These are phyloP conservation scores for Sigmodon hispidus DNA, from an alignment of 2,113 vertebrate genomes.

Conservation along the genomic window DNA sequence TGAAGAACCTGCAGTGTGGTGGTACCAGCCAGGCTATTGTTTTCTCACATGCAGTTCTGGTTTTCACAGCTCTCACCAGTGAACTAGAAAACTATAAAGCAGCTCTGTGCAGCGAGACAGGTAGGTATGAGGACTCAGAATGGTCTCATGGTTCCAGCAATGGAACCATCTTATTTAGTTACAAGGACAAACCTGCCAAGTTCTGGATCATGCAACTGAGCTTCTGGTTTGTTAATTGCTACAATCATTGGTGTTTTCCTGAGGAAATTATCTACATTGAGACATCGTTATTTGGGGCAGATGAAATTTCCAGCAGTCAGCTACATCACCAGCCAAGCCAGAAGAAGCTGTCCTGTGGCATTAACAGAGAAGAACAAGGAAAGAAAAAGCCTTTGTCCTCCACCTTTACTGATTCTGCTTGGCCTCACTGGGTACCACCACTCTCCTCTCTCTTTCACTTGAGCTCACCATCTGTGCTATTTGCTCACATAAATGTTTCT, in stretches of 20 bases:
- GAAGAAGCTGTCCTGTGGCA: conserved; percentile 73
- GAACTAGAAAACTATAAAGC: neutral
- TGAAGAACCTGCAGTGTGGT: neutral
- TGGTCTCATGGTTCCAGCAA: neutral
- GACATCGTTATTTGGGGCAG: conserved; percentile 43
- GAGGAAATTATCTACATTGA: conserved; percentile 50
- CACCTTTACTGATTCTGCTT: conserved; percentile 67
- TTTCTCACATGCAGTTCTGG: neutral
- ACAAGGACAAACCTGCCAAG: neutral
- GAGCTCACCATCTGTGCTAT: neutral
- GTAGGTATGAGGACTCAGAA: neutral
- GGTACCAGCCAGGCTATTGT: neutral
- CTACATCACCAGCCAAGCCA: conserved; percentile 67
- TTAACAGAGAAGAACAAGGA: conserved; percentile 71
- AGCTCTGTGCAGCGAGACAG: neutral
- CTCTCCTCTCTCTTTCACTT: neutral
- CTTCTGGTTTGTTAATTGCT: conserved; percentile 32
- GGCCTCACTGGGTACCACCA: conserved; percentile 24
- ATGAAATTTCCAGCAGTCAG: conserved; percentile 64
- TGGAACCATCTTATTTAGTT: neutral
- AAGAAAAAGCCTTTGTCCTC: conserved; percentile 71
- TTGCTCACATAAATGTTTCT: neutral
- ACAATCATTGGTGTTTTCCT: neutral
- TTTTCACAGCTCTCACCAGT: neutral
- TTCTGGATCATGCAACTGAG: neutral